phyloP scores from a whole-genome alignment of 2,797 vertebrate species.

The Malacoctenus gilli region DNA sequence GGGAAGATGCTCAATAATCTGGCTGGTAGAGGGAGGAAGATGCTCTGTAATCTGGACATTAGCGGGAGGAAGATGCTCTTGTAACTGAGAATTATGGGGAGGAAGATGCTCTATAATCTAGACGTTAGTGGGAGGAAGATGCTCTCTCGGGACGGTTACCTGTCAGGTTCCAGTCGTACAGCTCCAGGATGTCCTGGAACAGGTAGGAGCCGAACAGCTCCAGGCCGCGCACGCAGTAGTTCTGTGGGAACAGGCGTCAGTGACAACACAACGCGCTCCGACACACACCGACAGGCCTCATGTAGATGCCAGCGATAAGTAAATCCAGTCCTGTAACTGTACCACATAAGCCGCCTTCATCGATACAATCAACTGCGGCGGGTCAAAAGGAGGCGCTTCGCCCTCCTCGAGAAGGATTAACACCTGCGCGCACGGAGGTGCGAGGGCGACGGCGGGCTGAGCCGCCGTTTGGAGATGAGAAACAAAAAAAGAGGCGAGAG shows the following conservation, averaged over 20 bases:
- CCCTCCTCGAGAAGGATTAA: constrained; percentile 66
- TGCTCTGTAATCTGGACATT: too few species aligned
- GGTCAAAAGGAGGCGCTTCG: constrained; percentile 48
- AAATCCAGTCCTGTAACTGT: constrained; percentile 62
- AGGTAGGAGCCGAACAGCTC: constrained; percentile 93
- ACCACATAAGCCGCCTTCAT: constrained; percentile 61
- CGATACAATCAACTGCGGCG: constrained; percentile 41
- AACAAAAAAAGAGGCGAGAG: constrained; percentile 45
- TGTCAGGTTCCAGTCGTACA: constrained; percentile 98
- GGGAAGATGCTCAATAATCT: too few species aligned
- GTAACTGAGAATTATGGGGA: too few species aligned
- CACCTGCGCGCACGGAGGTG: constrained; percentile 60
- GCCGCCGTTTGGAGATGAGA: constrained; percentile 68
- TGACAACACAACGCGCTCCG: constrained; percentile 1
- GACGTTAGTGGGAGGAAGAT: too few species aligned
- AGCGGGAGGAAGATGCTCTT: too few species aligned
- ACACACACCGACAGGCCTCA: constrained; percentile 3
- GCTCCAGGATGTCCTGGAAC: constrained; percentile 95
- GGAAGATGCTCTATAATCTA: too few species aligned
- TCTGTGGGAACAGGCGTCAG: constrained; percentile 74
- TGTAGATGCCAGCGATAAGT: constrained; percentile 50
- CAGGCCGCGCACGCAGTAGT: constrained; percentile 95
- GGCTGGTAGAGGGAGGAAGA: too few species aligned
- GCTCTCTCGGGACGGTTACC: constrained; percentile 64
- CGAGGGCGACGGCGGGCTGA: too few species aligned